phyloP scores from a whole-genome alignment of 2,113 vertebrate species.

The Poeciliopsis turrubarensis region DNA sequence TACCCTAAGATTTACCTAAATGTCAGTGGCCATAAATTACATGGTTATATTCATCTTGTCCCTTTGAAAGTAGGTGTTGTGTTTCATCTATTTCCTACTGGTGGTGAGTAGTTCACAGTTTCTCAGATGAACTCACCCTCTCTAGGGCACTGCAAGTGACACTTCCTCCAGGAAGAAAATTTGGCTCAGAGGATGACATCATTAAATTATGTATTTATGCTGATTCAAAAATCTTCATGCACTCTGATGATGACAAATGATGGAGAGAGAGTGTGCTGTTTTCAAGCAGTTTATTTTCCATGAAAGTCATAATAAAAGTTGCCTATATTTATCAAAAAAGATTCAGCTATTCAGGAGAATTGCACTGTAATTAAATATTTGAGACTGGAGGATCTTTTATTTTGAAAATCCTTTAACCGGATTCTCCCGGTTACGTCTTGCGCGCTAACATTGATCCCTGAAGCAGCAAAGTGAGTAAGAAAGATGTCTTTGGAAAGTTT shows the following conservation, averaged over 20 bases:
- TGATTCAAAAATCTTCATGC: conserved; percentile 8
- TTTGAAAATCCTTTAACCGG: too few relatives aligned
- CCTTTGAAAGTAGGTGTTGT: conserved; percentile 56
- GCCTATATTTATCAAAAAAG: too few relatives aligned
- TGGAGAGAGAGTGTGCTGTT: neutral
- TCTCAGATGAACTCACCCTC: conserved; percentile 54
- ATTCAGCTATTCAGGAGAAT: too few relatives aligned
- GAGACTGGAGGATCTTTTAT: too few relatives aligned
- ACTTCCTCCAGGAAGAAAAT: conserved; percentile 40
- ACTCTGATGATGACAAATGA: neutral
- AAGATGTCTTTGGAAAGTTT: too few relatives aligned
- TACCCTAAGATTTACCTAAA: conserved; percentile 18
- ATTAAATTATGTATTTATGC: conserved; percentile 13
- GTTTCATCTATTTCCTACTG: conserved; percentile 81
- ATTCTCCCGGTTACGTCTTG: too few relatives aligned
- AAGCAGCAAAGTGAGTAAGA: too few relatives aligned
- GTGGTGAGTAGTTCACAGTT: conserved; percentile 74
- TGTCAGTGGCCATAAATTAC: conserved; percentile 38
- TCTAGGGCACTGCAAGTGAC: conserved; percentile 17
- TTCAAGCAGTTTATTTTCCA: neutral
- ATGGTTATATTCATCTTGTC: conserved; percentile 38
- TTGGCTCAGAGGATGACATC: conserved; percentile 2
- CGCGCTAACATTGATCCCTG: too few relatives aligned
- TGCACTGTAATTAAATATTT: too few relatives aligned
- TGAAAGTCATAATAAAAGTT: neutral